Conservation (phyloP, 2,113 vertebrate species). For the Oreochromis aureus region DNA sequence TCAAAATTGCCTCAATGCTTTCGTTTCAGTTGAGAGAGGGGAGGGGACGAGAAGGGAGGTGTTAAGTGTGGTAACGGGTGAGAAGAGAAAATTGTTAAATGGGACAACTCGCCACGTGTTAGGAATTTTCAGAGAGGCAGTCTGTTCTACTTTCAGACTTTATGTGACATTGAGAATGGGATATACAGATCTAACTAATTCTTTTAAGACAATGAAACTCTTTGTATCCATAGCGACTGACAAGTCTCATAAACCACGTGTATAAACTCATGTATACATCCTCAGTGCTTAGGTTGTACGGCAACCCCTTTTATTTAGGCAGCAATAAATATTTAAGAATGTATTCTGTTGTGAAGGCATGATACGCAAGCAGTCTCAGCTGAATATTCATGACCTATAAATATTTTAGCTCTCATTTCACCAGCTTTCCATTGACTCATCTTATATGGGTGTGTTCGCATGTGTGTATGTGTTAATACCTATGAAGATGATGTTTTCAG, state of each 20-base stretch:
- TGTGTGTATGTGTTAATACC: background rate
- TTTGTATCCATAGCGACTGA: background rate
- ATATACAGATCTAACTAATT: background rate
- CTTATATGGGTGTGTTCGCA: background rate
- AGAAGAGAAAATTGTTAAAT: constrained; percentile 13
- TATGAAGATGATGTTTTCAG: background rate
- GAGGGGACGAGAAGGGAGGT: background rate
- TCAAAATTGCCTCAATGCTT: constrained; percentile 42
- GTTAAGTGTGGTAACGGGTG: constrained; percentile 8
- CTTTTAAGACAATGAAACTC: background rate
- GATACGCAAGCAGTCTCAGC: constrained; percentile 53
- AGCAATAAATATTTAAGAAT: constrained; percentile 67
- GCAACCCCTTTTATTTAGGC: constrained; percentile 51
- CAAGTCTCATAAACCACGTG: background rate
- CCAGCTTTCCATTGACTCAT: constrained; percentile 35
- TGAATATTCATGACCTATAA: constrained; percentile 71
- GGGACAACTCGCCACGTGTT: constrained; percentile 11
- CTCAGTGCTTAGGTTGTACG: constrained; percentile 20
- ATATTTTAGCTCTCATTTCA: constrained; percentile 68
- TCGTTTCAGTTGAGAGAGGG: background rate
- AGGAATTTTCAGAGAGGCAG: constrained; percentile 1
- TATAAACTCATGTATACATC: constrained; percentile 17
- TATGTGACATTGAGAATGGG: background rate
- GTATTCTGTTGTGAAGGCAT: constrained; percentile 44
- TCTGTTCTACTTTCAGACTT: background rate